Base-by-base conservation (phyloP, 2,888 invertebrate genomes). In the Auanema freiburgensis region DNA sequence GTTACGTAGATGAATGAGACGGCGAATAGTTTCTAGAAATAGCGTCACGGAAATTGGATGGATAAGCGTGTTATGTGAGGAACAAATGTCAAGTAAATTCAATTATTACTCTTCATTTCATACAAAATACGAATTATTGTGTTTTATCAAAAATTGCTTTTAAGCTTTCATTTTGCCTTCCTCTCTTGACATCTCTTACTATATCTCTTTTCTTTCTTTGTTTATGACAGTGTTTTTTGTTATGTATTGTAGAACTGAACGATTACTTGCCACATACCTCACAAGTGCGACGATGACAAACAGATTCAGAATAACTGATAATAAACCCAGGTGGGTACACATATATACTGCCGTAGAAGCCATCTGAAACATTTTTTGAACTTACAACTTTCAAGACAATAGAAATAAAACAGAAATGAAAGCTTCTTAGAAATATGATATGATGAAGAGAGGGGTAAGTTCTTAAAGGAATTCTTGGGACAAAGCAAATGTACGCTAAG, bases 281-380 rank as follows among this genome's bases (percentile, higher is more conserved):
- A 82, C 41, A 10, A 82, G 65, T 0, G 82, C 79, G 16, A 67
- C 66, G 57, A 83, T 77, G 42, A 82, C 82, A 64, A 82, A 82
- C 6, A 76, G 57, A 56, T 82, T 82, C 54, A 83, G 68, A 25
- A 81, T 51, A 41, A 82, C 73, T n/a, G 78, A 79, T 21, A 79
- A 62, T 21, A 74, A 69, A n/a, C 82, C 82, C 25, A 82, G 71
- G 43, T 77, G 57, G 55, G 76, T 74, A 64, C 82, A 82, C 14
- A 79, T 63, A 41, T 76, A 59, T 6, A 76, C 76, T 5, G 77
- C 76, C 23, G 74, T 71, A 46, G 74, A 65, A 42, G 80, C 77
- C 69, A 78, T 76, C 79, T 79, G 69, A 54, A 75, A 67, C 33
- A 33, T 33, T 8, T n/a, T 14, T 33, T 54, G 12, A 40, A 23